Evolutionary conservation across 2,888 invertebrate genomes (phyloP), one percentile per base, ranked within the genome.

Genomic region (Leptinotarsa rubiginosa): DNA sequence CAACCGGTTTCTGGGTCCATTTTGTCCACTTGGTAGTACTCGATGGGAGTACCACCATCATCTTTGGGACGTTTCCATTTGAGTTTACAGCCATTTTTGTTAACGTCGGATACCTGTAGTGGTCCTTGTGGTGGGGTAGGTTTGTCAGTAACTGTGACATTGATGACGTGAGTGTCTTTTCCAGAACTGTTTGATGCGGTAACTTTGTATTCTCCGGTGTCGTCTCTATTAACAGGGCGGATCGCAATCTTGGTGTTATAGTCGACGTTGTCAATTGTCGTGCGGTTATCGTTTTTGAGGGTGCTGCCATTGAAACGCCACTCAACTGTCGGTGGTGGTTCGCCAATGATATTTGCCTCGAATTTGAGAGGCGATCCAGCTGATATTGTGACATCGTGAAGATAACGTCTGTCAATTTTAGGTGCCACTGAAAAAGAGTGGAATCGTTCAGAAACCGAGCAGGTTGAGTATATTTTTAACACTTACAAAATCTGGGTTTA

Each of bases 1-100:
- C 93, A 92, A 7, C 96, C 96, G 70, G 95, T 95, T 83, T 95
- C 95, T 0, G 95, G 93, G 87, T 97, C 97, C 91, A 97, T 92
- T 85, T 97, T 97, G 87, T 99, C 99, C 66, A 99, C 93, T 87
- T 98, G 94, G 89, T 98, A 99, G 86, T 97, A 96, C 85, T 97
- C 97, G 86, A 98, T 96, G 49, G 98, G 97, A 78, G 93, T 92
- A 47, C 98, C 98, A 64, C 98, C 98, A 87, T 98, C 97, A 88
- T 98, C 97, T 85, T 93, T 93, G 52, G 98, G 98, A 69, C 97
- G 91, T 88, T 97, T 97, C 98, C 98, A 98, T 86, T 97, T 96
- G 75, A 98, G 92, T 78, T 96, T 96, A 81, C 97, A 97, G 3
- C 97, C 97, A 83, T 98, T 96, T 84, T 96, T 96, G 88, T 95